Evolutionary conservation across 2,113 vertebrate genomes (phyloP).

Genomic region (Tapirus terrestris): DNA sequence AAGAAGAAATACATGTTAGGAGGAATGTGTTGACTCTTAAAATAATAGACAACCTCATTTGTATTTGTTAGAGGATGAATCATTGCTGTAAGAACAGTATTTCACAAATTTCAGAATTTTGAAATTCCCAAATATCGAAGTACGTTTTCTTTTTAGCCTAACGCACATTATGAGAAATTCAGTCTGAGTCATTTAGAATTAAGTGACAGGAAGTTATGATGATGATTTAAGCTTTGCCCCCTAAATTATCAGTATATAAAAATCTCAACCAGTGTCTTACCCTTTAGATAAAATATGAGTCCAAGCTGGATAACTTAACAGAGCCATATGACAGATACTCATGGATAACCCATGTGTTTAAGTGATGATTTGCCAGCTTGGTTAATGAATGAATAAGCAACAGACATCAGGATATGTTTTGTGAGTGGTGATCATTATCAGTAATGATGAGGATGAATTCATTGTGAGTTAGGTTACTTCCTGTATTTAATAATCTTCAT

Average conservation of each 20-base stretch:
- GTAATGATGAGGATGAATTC: slow-evolving; percentile 67
- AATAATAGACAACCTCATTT: slow-evolving; percentile 51
- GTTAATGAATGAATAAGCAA: slow-evolving; percentile 63
- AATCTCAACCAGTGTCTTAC: background rate
- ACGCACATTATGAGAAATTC: slow-evolving; percentile 32
- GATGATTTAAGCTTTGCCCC: slow-evolving; percentile 29
- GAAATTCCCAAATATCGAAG: slow-evolving; percentile 52
- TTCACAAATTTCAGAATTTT: slow-evolving; percentile 51
- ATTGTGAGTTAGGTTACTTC: slow-evolving; percentile 71
- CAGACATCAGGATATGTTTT: slow-evolving; percentile 59
- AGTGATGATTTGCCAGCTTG: slow-evolving; percentile 52
- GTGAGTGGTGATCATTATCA: slow-evolving; percentile 65
- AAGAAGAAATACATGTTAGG: slow-evolving; percentile 55
- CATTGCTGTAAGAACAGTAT: slow-evolving; percentile 47
- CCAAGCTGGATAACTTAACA: background rate
- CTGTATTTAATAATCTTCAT: slow-evolving; percentile 67
- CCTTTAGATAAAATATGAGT: slow-evolving; percentile 34
- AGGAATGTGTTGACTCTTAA: slow-evolving; percentile 50
- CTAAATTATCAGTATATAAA: slow-evolving; percentile 32
- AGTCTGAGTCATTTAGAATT: slow-evolving; percentile 47
- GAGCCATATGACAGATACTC: background rate
- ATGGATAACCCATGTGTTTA: slow-evolving; percentile 31
- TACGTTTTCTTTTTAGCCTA: slow-evolving; percentile 6
- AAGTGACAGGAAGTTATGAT: slow-evolving; percentile 22
- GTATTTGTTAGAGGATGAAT: slow-evolving; percentile 55